Percentiles rank a stretch among this genome's conserved stretches.
Conservation (phyloP, 1,140 invertebrate genomes). For the Hesperophylax magnus region DNA sequence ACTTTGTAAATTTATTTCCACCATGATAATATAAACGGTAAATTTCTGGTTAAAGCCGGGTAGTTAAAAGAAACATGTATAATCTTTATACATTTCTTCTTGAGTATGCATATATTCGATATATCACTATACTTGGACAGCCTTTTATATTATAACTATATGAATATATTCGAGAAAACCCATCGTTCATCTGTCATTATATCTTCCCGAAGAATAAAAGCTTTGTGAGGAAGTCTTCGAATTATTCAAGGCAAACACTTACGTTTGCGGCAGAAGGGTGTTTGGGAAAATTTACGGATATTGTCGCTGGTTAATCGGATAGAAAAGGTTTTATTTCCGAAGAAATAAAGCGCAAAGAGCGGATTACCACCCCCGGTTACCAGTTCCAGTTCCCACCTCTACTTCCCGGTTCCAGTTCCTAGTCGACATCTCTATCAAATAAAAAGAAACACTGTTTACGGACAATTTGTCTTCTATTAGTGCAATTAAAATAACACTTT, state of each 20-base stretch:
- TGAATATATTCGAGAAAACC: not conserved
- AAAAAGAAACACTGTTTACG: not conserved
- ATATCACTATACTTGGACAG: too few species aligned
- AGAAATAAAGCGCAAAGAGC: not conserved
- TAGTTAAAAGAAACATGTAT: too few species aligned
- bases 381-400: too few species aligned
- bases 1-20: too few species aligned
- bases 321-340: constrained; percentile 13
- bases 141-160: too few species aligned
- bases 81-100: too few species aligned
- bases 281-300: constrained; percentile 3
- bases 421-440: not conserved
- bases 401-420: not conserved
- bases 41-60: too few species aligned
- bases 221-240: constrained; percentile 5
- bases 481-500: too few species aligned
- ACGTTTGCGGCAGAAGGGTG: not conserved
- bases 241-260: constrained; percentile 19
- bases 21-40: too few species aligned
- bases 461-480: not conserved
- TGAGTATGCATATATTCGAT: too few species aligned
- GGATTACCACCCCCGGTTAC: not conserved
- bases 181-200: not conserved
- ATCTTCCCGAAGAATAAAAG: not conserved
- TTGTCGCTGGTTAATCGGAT: constrained; percentile 17